Conservation (phyloP, 2,113 vertebrate genomes). For the Uropsilus gracilis region DNA sequence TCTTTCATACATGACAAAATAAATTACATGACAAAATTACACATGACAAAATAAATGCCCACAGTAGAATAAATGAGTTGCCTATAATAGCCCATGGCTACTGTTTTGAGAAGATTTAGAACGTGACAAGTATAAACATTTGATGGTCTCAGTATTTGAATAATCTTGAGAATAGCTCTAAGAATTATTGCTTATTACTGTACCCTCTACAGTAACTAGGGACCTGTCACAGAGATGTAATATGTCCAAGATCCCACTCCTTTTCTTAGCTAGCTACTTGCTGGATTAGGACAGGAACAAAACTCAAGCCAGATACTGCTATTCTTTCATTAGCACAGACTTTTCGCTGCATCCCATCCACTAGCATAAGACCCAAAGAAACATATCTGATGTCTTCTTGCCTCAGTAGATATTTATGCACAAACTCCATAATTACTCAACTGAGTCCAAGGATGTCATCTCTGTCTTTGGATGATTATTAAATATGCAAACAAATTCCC, state of each 20-base stretch:
- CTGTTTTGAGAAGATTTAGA: not conserved
- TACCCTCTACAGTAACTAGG: not conserved
- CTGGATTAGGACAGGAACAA: not conserved
- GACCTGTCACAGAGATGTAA: not conserved
- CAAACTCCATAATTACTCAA: not conserved
- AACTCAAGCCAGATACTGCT: not conserved
- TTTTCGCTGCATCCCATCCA: not conserved
- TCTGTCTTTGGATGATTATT: not conserved
- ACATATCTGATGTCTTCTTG: not conserved
- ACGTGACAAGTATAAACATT: not conserved
- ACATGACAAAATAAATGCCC: not conserved
- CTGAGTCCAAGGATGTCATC: not conserved
- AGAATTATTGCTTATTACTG: not conserved
- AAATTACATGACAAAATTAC: slow-evolving; percentile 25
- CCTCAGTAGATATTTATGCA: not conserved
- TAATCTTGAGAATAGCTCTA: not conserved
- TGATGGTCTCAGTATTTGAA: not conserved
- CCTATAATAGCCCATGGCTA: not conserved
- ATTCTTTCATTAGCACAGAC: not conserved
- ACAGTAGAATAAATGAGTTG: not conserved
- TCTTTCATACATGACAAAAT: not conserved
- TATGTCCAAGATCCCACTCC: not conserved
- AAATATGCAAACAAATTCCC: not conserved
- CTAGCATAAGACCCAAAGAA: not conserved
- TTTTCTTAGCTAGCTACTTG: not conserved